Base-by-base conservation (phyloP, 2,113 vertebrate species). In the Malurus cyaneus region DNA sequence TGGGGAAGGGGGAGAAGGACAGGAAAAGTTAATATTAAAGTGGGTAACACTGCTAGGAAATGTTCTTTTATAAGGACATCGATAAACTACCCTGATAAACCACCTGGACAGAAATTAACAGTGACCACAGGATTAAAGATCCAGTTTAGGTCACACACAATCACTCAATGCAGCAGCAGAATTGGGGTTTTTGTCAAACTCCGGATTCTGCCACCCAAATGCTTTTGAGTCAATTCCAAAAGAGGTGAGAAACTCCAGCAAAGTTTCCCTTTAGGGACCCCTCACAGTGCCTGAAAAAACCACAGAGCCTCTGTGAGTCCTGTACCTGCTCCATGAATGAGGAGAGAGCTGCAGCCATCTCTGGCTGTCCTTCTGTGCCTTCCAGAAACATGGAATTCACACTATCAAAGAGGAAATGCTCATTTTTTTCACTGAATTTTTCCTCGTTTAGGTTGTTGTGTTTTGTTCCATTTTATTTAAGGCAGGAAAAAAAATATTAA, bases 391-490 rank as follows among this genome's bases (percentile, higher is more conserved):
- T 0, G 1, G 23, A 56, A 73, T 66, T 53, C 66, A 72, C 25
- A 47, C 1, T 1, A 59, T 32, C 72, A 59, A 44, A 81, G 11
- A 39, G 78, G 34, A 80, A 73, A 50, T 0, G 0, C 32, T 64
- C 9, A 1, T 8, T 62, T 87, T 69, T 49, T 54, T 24, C 39
- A 29, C 73, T 29, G 8, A n/a, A 1, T 78, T 83, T 69, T 80
- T 13, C 44, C 42, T 56, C 62, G 3, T 36, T 71, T 49, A 74
- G 50, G 69, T 94, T 46, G 92, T 56, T 92, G 77, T 95, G 66
- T 59, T 93, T 96, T 86, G 29, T 81, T 93, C 78, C 36, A 14
- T 94, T 92, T 93, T 95, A 90, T 88, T 94, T 87, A 92, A 95
- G 57, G 76, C 42, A 47, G 36, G 0, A 3, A 20, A 49, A 44